These are phyloP conservation scores for Oxystoma pomonae DNA, from an alignment of 2,888 invertebrate genomes.

Conservation along the genomic window DNA sequence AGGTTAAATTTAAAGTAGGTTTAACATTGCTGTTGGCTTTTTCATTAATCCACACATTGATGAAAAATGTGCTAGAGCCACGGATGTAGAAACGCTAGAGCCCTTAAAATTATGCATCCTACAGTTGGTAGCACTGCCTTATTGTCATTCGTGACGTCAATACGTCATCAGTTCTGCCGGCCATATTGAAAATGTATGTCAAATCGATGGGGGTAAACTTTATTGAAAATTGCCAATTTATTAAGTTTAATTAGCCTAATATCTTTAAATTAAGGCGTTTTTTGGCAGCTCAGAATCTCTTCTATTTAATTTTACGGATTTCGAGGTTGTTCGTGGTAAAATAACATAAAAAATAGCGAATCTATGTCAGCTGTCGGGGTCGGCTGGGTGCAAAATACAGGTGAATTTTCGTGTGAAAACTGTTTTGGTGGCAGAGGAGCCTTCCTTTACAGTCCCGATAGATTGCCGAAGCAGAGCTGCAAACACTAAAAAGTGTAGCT, in stretches of 20 bases:
- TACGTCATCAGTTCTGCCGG: constrained; percentile 31
- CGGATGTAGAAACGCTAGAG: no score
- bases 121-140: no score
- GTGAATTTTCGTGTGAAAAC: constrained; percentile 31
- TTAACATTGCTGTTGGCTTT: no score
- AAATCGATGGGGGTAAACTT: constrained; percentile 37
- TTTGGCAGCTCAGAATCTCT: constrained; percentile 19
- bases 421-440: no score
- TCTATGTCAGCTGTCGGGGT: constrained; percentile 37
- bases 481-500: no score
- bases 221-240: constrained; percentile 25
- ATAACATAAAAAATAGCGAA: background rate
- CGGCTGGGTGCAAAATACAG: constrained; percentile 36
- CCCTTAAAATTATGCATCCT: no score
- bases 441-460: no score
- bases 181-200: constrained; percentile 42
- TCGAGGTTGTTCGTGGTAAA: background rate
- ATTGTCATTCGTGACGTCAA: constrained; percentile 30
- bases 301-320: constrained; percentile 13
- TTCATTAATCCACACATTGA: no score
- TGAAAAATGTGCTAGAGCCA: no score
- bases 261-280: constrained; percentile 30
- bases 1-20: no score
- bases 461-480: no score
- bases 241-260: constrained; percentile 6